Percentiles rank a stretch among this genome's conserved stretches.
Evolutionary conservation across 2,797 vertebrate genomes (phyloP).

Genomic region (Acrossocheilus wenchowensis): DNA sequence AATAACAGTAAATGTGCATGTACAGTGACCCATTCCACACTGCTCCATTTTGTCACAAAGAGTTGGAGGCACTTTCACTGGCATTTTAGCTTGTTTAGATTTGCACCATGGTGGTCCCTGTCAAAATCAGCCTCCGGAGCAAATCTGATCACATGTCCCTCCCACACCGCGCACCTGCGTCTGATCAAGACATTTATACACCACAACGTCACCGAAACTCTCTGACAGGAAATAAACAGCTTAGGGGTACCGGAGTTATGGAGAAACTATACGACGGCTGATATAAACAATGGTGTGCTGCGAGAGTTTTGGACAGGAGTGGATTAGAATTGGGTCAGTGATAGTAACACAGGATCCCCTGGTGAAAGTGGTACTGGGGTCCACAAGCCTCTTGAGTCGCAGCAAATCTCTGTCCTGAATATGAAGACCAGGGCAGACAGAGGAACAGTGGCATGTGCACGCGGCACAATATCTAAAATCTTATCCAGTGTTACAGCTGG

Average conservation of each 20-base stretch:
- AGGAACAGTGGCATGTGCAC: conserved; percentile 67
- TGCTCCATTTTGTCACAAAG: conserved; percentile 10
- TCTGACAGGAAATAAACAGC: conserved; percentile 72
- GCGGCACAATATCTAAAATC: neutral
- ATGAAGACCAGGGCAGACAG: conserved; percentile 67
- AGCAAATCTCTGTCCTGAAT: conserved; percentile 63
- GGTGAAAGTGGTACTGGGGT: conserved; percentile 47
- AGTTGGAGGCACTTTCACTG: conserved; percentile 52
- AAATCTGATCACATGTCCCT: conserved; percentile 39
- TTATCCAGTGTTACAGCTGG: neutral
- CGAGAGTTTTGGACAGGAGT: conserved; percentile 29
- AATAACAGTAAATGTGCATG: neutral
- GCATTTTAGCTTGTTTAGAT: conserved; percentile 38
- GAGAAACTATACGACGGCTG: conserved; percentile 69
- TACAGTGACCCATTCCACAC: neutral
- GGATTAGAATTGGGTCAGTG: conserved; percentile 30
- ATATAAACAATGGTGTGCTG: conserved; percentile 69
- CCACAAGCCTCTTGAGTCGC: neutral
- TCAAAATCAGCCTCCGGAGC: conserved; percentile 34
- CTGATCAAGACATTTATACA: conserved; percentile 72
- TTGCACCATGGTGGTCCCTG: conserved; percentile 42
- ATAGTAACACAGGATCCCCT: conserved; percentile 64
- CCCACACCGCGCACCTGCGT: conserved; percentile 63
- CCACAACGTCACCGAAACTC: conserved; percentile 63
- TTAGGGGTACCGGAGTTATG: conserved; percentile 57